A percentile compares a stretch with the other conserved stretches of the same genome.
These are phyloP conservation scores for Hyperoplus lanceolatus DNA, from an alignment of 2,797 vertebrate genomes.

Conservation along the genomic window DNA sequence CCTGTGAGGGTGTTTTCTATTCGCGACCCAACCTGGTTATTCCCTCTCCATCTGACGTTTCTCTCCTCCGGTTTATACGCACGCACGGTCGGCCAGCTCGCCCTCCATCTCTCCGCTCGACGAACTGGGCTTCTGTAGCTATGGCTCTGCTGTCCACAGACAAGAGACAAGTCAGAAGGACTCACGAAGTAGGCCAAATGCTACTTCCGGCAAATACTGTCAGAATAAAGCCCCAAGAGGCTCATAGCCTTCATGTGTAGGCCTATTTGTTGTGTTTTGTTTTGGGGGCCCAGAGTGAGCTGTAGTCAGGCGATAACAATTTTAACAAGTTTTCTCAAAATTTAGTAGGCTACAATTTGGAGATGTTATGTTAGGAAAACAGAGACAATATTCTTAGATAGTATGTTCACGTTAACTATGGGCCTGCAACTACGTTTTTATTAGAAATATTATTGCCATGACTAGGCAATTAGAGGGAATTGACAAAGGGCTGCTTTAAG, in stretches of 20 bases:
- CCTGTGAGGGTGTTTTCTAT: constrained; percentile 19
- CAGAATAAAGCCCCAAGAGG: constrained; percentile 59
- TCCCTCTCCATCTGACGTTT: background rate
- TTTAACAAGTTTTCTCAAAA: too few relatives aligned
- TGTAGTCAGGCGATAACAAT: too few relatives aligned
- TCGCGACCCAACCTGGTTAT: constrained; percentile 29
- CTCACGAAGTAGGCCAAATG: fast-evolving
- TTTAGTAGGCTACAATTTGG: background rate
- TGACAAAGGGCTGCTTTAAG: background rate
- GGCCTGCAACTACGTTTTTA: too few relatives aligned
- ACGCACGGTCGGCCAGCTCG: constrained; percentile 41
- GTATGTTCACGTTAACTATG: background rate
- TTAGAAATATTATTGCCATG: too few relatives aligned
- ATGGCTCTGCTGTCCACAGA: constrained; percentile 42
- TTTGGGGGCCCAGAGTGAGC: background rate
- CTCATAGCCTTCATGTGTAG: background rate
- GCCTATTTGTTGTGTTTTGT: too few relatives aligned
- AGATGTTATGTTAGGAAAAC: background rate
- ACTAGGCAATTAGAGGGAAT: background rate
- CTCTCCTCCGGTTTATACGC: constrained; percentile 17
- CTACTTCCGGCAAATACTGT: constrained; percentile 44
- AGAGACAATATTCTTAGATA: background rate
- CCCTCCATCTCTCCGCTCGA: constrained; percentile 68
- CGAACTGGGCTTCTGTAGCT: constrained; percentile 55
- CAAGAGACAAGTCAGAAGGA: background rate